Evolutionary conservation across 2,888 invertebrate species (phyloP).

Genomic region (Auanema freiburgensis): DNA sequence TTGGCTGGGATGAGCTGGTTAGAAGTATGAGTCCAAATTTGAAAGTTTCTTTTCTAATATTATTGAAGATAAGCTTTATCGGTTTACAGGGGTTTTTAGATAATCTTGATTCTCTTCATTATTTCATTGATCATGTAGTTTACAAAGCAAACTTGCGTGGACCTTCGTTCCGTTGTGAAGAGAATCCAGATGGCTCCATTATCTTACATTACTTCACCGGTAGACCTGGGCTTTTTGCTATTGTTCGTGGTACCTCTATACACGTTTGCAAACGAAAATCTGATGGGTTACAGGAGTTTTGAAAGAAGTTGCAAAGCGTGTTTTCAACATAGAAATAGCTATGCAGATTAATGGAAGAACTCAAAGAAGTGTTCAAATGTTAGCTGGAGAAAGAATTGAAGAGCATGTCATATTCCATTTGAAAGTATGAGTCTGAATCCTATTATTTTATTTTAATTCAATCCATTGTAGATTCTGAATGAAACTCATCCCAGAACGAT

Average conservation of each 20-base stretch:
- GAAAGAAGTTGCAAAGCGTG: constrained; percentile 89
- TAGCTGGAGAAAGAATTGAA: constrained; percentile 42
- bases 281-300: constrained; percentile 79
- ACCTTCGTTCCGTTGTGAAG: constrained; percentile 90
- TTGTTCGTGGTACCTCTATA: constrained; percentile 76
- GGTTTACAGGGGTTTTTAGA: constrained; percentile 77
- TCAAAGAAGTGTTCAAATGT: constrained; percentile 70
- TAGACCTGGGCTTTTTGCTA: constrained; percentile 86
- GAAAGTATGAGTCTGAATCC: constrained; percentile 13
- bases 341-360: constrained; percentile 81
- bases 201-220: constrained; percentile 93
- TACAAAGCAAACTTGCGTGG: constrained; percentile 53
- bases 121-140: constrained; percentile 57
- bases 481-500: too few species aligned
- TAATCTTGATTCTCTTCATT: constrained; percentile 90
- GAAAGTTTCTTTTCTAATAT: constrained; percentile 31
- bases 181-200: constrained; percentile 83
- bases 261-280: background rate
- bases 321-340: constrained; percentile 88
- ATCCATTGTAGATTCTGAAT: too few species aligned
- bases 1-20: constrained; percentile 58
- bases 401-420: constrained; percentile 49
- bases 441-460: background rate
- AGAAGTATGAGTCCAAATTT: constrained; percentile 52
- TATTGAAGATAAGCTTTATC: constrained; percentile 1